Conservation (phyloP, 2,888 invertebrate species). For the Amaurobius ferox region DNA sequence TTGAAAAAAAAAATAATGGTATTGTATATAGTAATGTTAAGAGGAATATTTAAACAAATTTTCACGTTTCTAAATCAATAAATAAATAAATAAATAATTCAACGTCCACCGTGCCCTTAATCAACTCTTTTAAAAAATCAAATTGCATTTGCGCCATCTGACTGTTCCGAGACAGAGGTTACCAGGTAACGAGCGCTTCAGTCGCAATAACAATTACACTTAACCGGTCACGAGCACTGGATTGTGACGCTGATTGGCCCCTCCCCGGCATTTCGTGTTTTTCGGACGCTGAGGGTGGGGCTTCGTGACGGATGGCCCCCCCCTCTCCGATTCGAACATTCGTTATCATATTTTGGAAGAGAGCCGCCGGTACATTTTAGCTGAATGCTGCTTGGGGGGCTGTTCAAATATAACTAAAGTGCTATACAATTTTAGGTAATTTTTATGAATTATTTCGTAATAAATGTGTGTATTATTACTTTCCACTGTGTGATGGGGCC, state of each 20-base stretch:
- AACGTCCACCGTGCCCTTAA: too few relatives aligned
- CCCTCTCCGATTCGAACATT: conserved; percentile 53
- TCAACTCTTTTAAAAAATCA: neutral
- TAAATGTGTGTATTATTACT: too few relatives aligned
- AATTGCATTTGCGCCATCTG: neutral
- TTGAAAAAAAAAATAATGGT: too few relatives aligned
- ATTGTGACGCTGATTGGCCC: conserved; percentile 12
- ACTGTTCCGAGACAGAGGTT: neutral
- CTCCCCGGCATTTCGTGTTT: conserved; percentile 55
- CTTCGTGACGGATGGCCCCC: conserved; percentile 55
- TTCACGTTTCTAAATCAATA: too few relatives aligned
- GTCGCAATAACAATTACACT: neutral
- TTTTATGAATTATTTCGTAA: too few relatives aligned
- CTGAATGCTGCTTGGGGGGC: conserved; percentile 27
- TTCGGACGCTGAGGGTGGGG: conserved; percentile 53
- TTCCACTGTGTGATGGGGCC: too few relatives aligned
- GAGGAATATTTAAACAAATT: too few relatives aligned
- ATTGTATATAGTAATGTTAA: too few relatives aligned
- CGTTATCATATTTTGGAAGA: conserved; percentile 59
- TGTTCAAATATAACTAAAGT: conserved; percentile 32
- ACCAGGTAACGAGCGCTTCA: neutral
- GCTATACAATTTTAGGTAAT: too few relatives aligned
- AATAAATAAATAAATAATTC: too few relatives aligned
- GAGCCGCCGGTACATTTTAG: conserved; percentile 29
- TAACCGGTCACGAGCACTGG: neutral